Base-by-base conservation (phyloP, 2,888 invertebrate species). In the Synanthedon formicaeformis region DNA sequence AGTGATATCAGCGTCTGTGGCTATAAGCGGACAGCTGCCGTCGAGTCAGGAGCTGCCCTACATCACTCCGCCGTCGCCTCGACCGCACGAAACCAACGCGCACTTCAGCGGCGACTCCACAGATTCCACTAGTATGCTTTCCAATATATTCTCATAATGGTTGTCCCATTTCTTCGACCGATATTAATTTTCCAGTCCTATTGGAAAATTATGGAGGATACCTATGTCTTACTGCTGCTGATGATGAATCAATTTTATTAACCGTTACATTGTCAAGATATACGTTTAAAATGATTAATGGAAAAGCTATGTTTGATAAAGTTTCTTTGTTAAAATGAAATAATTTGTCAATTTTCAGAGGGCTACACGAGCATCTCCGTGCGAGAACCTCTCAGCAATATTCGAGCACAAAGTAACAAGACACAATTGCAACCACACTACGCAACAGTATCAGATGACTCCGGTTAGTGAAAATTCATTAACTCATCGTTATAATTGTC, bases 361-460 rank as follows among this genome's bases (percentile, higher is more conserved):
- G 96, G 96, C 50, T 96, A 96, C 74, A 96, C 96, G 0, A 96
- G 96, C 70, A 96, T 96, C 62, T 96, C 95, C 60, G 96, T 96
- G 1, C 89, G 96, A 14, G 96, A 96, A 75, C 96, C 96, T 1
- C 81, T 96, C 57, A 88, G 86, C 62, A 86, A 86, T 62, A 88
- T 88, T 51, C 76, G 88, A 10, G 94, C 95, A 3, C 90, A 93
- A 60, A 92, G 91, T 51, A 91, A 91, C 73, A 91, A 92, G 56
- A 66, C 65, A 2, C 66, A 69, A 0, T 73, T 84, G 40, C 81
- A 82, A 55, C 71, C 88, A 62, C 95, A 95, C 78, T 96, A 96
- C 73, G 94, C 96, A n/a, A 95, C 95, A 1, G 95, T 96, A 0
- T 96, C 96, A 0, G 96, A 96, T 75, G 96, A 96, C 81, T 96